Percentiles rank a stretch among this genome's conserved stretches.
phyloP scores from a whole-genome alignment of 1,140 invertebrate genomes.

The Leptoteleia sp. region DNA sequence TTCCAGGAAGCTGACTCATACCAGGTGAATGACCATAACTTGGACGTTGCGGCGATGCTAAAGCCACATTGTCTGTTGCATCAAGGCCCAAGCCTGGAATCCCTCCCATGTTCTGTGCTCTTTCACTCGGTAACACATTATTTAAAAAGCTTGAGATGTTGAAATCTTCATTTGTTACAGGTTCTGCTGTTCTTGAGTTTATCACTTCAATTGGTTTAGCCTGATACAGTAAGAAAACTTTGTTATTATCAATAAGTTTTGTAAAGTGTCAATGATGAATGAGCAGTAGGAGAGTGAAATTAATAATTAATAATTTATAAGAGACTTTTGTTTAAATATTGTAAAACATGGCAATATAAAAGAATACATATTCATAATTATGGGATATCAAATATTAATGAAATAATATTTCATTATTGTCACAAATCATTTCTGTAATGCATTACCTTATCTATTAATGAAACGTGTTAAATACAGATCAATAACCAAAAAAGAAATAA shows the following conservation, averaged over 20 bases:
- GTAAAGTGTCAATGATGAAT: neutral
- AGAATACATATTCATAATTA: no score
- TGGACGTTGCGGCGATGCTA: conserved; percentile 67
- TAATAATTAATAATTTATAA: no score
- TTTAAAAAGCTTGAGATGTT: conserved; percentile 78
- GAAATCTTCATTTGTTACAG: conserved; percentile 73
- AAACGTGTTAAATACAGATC: no score
- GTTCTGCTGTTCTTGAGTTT: conserved; percentile 71
- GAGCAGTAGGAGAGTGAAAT: no score
- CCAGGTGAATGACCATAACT: conserved; percentile 71
- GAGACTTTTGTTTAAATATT: no score
- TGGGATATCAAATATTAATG: no score
- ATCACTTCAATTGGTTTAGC: conserved; percentile 83
- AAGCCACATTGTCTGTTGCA: conserved; percentile 60
- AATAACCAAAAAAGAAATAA: neutral
- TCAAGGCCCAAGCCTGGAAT: conserved; percentile 79
- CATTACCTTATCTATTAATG: no score
- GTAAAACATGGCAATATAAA: no score
- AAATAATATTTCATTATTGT: no score
- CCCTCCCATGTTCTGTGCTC: conserved; percentile 63
- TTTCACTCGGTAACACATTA: conserved; percentile 74
- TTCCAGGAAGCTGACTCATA: conserved; percentile 65
- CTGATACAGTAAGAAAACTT: conserved; percentile 54
- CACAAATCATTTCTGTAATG: no score
- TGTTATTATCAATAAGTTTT: neutral